Evolutionary conservation across 2,888 invertebrate species (phyloP), one percentile per base, ranked within the genome.

Genomic region (Trypoxylon attenuatum): DNA sequence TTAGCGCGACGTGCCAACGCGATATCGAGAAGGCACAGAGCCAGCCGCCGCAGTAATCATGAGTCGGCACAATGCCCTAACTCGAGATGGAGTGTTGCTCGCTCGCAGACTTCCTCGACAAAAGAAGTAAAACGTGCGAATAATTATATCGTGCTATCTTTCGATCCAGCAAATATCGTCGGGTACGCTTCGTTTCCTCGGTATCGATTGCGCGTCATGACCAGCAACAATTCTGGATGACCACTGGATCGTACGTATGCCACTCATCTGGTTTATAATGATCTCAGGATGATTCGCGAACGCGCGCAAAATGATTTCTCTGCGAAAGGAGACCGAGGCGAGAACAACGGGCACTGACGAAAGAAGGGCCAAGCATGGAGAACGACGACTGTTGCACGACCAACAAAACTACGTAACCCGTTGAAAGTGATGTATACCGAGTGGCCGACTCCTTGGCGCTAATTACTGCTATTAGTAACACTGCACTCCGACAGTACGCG

Each of bases 351-450:
- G 43, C 13, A 33, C 21, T n/a, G 16, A 54, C 5, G 47, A 15
- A 16, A 27, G 19, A 43, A 53, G 29, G 25, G n/a, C 10, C 39
- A 49, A 57, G 47, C 18, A 47, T 46, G 42, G 53, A 47, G 55
- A 56, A 42, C 57, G 60, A 46, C 39, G 56, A 27, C 38, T 39
- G 47, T 29, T 39, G 29, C 22, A 16, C 43, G 33, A 47, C n/a
- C n/a, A n/a, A 56, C 52, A 53, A 55, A 57, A 61, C 56, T 65
- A 50, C 65, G 53, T 39, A 18, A 59, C 62, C 67, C 69, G 74
- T 74, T 77, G 76, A 78, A 78, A 73, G 68, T 78, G 78, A 78
- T 78, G 78, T 76, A 77, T 77, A 75, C 73, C 69, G 76, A 71
- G 69, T 71, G 71, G 65, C 65, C 62, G 63, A 73, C 66, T 71